Evolutionary conservation across 2,113 vertebrate species (phyloP), one percentile per base, ranked within the genome.

Genomic region (Paedocypris sp.): DNA sequence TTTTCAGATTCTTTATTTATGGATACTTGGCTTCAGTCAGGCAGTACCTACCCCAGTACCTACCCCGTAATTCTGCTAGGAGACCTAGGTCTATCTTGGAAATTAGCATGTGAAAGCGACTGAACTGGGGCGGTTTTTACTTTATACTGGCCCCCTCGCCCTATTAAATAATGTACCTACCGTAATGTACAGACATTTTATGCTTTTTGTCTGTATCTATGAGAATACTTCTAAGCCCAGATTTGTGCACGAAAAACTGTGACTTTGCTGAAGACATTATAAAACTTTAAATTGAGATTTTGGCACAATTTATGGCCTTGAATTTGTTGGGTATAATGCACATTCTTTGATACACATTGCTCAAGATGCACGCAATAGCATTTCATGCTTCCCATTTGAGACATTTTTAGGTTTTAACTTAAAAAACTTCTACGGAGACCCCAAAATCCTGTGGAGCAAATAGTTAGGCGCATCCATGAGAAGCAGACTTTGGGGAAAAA

Each of bases 371-470:
- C 6, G 28, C 6, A 62, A 68, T 47, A 43, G 19, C 20, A 36
- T 69, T 42, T 69, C 61, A 19, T 64, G 45, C 16, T 69, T 59
- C 39, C 61, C 52, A 4, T 64, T 69, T 46, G 53, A 62, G n/a
- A 59, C 29, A 20, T 16, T 12, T 57, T 58, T 58, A 47, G 41
- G 62, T 56, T n/a, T n/a, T 41, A n/a, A 65, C 33, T 58, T 19
- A 48, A 58, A 63, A 31, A 63, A 4, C 26, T 63, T 33, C 38
- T 53, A 45, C 28, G 38, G 7, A 41, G 39, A 4, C 61, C 61
- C 38, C 61, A 63, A 47, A 46, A 46, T 35, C 51, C 43, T 65
- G 62, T 58, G 16, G 25, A 57, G 32, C 43, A 66, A 50, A 48
- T 59, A 35, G 46, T 66, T 26, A 58, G 53, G 45, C 26, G 13